Evolutionary conservation across 1,140 invertebrate genomes (phyloP), one percentile per base, ranked within the genome.

Genomic region (Platyura marginata): DNA sequence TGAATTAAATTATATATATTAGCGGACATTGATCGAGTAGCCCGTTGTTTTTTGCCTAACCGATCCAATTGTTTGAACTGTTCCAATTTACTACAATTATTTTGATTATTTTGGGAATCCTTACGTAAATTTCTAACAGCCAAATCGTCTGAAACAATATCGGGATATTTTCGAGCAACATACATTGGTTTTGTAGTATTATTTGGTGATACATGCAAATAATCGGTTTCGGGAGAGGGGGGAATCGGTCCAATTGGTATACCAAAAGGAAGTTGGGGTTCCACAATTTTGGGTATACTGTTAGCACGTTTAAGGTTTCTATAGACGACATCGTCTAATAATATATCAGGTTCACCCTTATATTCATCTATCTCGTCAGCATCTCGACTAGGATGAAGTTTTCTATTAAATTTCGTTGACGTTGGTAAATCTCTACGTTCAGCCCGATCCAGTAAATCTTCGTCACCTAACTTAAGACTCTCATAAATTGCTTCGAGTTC

Each of bases 401-500:
- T 58, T 37, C 56, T 56, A 29, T 59, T 54, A 33, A 61, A 61
- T 13, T 60, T 54, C 33, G 50, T 59, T 3, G 56, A 55, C 11
- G 55, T 59, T 9, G 58, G 58, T 50, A 80, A 66, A 52, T 84
- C 81, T 37, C 81, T 63, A 22, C 79, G 68, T 55, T 88, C 79
- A 3, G 80, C 77, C 51, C 79, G 63, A 48, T 88, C 83, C 16
- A 85, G 52, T 15, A 85, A 62, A 57, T 87, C 82, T 50, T 87
- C 81, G 54, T 90, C 86, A 2, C 75, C 79, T 15, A 89, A 63
- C 13, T 76, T 71, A 18, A 90, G 63, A 48, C 79, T 85, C 49
- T 86, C 83, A 60, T 89, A 91, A 54, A 92, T 89, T 13, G 80
- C 78, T 65, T 93, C 88, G 22, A 93, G 59, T 61, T 92, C 88